Conservation (phyloP, 1,140 invertebrate genomes). For the Ladona fulva region DNA sequence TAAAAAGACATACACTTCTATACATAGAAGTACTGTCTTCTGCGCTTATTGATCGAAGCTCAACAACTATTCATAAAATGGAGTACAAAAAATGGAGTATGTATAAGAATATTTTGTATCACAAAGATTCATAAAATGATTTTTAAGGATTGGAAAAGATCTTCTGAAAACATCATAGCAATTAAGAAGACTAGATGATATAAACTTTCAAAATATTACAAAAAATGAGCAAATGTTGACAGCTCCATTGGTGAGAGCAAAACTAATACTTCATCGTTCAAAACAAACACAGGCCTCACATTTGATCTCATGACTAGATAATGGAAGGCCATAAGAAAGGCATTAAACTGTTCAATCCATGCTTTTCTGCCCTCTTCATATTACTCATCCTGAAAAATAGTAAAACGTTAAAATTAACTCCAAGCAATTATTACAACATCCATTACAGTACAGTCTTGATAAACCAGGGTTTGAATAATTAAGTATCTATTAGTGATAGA, state of each 20-base stretch:
- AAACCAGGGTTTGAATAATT: no score
- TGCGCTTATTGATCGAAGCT: no score
- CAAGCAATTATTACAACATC: no score
- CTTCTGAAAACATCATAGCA: not conserved
- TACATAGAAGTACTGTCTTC: no score
- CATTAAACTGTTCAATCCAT: not conserved
- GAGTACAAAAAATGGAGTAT: not conserved
- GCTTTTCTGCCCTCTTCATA: not conserved
- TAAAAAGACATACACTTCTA: no score
- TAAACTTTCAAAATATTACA: not conserved
- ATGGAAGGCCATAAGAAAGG: not conserved
- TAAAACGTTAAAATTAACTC: not conserved
- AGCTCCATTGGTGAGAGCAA: not conserved
- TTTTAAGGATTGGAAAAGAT: not conserved
- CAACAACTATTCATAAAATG: not conserved
- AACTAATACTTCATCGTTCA: not conserved
- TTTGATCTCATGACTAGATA: not conserved
- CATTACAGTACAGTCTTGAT: no score
- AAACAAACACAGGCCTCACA: not conserved
- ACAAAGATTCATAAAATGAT: not conserved
- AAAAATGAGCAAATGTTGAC: not conserved
- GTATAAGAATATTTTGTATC: slow-evolving; percentile 7
- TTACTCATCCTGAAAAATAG: not conserved
- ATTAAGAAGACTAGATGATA: not conserved
- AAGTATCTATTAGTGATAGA: no score